phyloP scores from a whole-genome alignment of 2,888 invertebrate species.

The Willowsia nigromaculata region DNA sequence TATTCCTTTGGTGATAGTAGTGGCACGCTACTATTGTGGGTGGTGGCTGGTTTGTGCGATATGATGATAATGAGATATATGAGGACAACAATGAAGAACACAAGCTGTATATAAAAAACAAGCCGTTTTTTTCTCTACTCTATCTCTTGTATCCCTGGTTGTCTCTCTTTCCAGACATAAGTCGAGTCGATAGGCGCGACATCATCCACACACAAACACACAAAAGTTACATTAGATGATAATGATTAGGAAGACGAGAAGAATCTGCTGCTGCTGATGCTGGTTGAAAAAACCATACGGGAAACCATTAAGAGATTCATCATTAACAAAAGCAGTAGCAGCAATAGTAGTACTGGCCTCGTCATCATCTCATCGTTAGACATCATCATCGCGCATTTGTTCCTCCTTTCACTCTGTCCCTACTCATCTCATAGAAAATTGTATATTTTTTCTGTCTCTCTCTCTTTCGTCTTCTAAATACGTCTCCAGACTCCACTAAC shows the following conservation, averaged over 20 bases:
- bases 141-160: not conserved
- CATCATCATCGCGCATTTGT: not conserved
- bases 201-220: not conserved
- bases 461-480: not conserved
- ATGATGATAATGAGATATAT: slow-evolving; percentile 1
- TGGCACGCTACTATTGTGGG: not conserved
- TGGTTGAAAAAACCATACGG: slow-evolving; percentile 56
- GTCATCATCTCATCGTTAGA: slow-evolving; percentile 34
- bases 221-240: slow-evolving; percentile 31
- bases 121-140: not conserved
- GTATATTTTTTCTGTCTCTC: not conserved
- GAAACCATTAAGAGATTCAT: slow-evolving; percentile 70
- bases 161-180: not conserved
- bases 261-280: not conserved
- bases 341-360: not conserved
- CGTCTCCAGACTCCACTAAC: slow-evolving; percentile 59
- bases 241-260: slow-evolving; percentile 10
- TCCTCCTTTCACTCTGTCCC: not conserved
- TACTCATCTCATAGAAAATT: too few relatives aligned
- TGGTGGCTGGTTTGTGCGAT: slow-evolving; percentile 1
- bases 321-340: slow-evolving; percentile 31
- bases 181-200: slow-evolving; percentile 28
- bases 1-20: slow-evolving; percentile 4
- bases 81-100: not conserved
- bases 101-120: not conserved